These are phyloP conservation scores for Brachirus orientalis DNA, from an alignment of 2,113 vertebrate genomes.

Conservation along the genomic window DNA sequence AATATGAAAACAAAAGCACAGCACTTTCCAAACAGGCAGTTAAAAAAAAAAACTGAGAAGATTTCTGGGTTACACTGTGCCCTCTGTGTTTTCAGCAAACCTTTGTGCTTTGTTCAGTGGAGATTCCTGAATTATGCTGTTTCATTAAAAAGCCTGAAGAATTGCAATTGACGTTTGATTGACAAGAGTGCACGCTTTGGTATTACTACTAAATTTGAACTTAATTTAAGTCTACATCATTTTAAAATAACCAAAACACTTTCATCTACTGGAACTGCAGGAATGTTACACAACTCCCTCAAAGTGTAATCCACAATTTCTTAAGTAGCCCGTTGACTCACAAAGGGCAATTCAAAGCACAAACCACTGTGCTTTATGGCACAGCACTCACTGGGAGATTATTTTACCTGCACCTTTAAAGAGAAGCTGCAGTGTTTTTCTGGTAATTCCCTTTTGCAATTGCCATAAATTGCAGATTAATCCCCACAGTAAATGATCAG, in stretches of 20 bases:
- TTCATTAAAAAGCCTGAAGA: slow-evolving; percentile 44
- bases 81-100: slow-evolving; percentile 36
- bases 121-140: slow-evolving; percentile 49
- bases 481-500: slow-evolving; percentile 34
- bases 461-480: slow-evolving; percentile 53
- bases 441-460: slow-evolving; percentile 60
- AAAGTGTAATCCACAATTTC: slow-evolving; percentile 35
- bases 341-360: slow-evolving; percentile 48
- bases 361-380: slow-evolving; percentile 35
- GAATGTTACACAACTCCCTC: slow-evolving; percentile 39
- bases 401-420: slow-evolving; percentile 55
- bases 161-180: slow-evolving; percentile 10
- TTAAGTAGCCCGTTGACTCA: slow-evolving; percentile 41
- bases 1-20: slow-evolving; percentile 43
- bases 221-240: not conserved
- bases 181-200: slow-evolving; percentile 1
- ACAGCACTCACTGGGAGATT: slow-evolving; percentile 38
- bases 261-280: slow-evolving; percentile 9
- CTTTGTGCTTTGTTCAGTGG: slow-evolving; percentile 37
- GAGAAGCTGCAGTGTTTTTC: slow-evolving; percentile 29
- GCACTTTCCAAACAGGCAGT: slow-evolving; percentile 46
- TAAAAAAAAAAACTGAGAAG: slow-evolving; percentile 3
- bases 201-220: not conserved
- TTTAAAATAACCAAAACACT: not conserved
- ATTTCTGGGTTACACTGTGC: slow-evolving; percentile 56